Conservation (phyloP, 2,888 invertebrate species). For the Trissoscelio sp. region DNA sequence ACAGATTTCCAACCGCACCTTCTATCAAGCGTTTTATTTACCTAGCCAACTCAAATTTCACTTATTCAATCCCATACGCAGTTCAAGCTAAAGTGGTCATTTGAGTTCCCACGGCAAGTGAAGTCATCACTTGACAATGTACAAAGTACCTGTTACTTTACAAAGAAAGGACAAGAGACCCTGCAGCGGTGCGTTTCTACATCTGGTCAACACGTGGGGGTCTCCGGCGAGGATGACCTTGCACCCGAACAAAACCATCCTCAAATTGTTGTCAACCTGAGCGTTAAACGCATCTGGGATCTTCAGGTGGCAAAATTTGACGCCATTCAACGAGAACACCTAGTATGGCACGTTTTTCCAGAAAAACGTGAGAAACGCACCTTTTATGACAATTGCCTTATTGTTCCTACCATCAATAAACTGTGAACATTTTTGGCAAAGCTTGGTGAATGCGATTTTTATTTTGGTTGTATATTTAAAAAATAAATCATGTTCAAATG, state of each 20-base stretch:
- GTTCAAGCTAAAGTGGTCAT: constrained; percentile 55
- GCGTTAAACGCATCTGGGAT: constrained; percentile 28
- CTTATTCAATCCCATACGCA: constrained; percentile 43
- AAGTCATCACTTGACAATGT: constrained; percentile 63
- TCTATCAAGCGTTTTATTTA: constrained; percentile 54
- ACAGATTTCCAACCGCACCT: constrained; percentile 50
- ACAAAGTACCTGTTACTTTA: constrained; percentile 67
- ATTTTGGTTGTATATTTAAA: too few species aligned
- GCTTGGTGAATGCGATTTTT: too few species aligned
- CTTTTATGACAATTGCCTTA: constrained; percentile 76
- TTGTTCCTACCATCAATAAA: constrained; percentile 64
- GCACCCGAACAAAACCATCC: constrained; percentile 35
- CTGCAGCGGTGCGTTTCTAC: constrained; percentile 49
- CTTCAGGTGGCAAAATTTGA: constrained; percentile 69
- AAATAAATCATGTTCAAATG: too few species aligned
- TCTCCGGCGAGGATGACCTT: constrained; percentile 31
- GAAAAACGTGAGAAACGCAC: constrained; percentile 74
- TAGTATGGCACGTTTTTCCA: constrained; percentile 73
- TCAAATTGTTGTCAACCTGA: constrained; percentile 29
- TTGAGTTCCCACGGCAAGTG: constrained; percentile 61
- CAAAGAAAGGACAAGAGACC: constrained; percentile 67
- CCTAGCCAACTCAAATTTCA: constrained; percentile 54
- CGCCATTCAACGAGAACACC: constrained; percentile 8
- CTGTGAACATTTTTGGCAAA: too few species aligned
- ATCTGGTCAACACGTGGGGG: constrained; percentile 61